Base-by-base conservation (phyloP, 2,888 invertebrate genomes). In the Eupeodes luniger region DNA sequence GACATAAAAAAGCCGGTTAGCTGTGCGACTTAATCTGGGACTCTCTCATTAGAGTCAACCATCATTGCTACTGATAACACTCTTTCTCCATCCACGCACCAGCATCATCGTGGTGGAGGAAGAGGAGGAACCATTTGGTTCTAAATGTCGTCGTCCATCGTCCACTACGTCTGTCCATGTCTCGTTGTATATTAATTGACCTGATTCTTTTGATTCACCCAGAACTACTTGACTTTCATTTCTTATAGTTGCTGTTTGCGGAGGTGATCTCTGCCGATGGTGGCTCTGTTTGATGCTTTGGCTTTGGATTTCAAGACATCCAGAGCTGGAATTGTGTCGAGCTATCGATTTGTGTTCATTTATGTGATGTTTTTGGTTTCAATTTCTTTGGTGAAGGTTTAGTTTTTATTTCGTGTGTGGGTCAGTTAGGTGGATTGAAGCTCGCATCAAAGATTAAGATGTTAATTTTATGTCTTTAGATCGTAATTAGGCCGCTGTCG, bases 151-250 rank as follows among this genome's bases (percentile, higher is more conserved):
- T 40, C 40, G 40, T 19, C 40, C 40, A 7, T 40, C 40, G 40
- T 19, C 40, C 40, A 7, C 7, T 7, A 4, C 40, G 40, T 19
- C 40, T 4, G 40, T 40, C 40, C 40, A 40, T 4, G 40, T 40
- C 40, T 40, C 40, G 40, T 5, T 40, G 40, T 5, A 40, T 16
- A 59, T 77, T 70, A 80, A 78, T 74, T 78, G 74, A 81, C 81
- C 81, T 74, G 76, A 81, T 85, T 85, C 77, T 88, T 44, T 27
- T 61, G 70, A n/a, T 34, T 64, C 19, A 53, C 5, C 44, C 76
- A 64, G 59, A 70, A 55, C 67, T 40, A 40, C 67, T 88, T 47
- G 67, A 88, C 88, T 88, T 88, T 85, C 85, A 81, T 85, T 88
- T 84, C 57, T 59, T 16, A 11, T 11, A 27, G 27, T 12, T 14